A percentile compares a stretch with the other conserved stretches of the same genome.
Conservation (phyloP, 37 sponge, comb jelly and placozoan species). For the Axinella damicornis region DNA sequence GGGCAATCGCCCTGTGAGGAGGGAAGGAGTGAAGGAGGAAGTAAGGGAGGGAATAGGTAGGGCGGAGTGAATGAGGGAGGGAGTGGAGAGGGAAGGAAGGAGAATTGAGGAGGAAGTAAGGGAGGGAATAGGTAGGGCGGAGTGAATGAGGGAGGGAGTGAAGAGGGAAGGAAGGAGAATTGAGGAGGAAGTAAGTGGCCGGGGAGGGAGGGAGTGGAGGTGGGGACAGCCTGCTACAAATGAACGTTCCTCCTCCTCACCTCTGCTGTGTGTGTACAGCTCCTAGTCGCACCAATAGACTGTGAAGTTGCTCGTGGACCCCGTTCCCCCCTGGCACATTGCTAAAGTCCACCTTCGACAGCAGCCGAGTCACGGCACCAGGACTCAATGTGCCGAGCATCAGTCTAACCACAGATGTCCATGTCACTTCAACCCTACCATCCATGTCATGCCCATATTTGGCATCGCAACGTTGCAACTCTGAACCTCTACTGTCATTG, state of each 20-base stretch:
- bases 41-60: not conserved
- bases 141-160: not conserved
- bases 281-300: conserved; percentile 8
- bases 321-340: not conserved
- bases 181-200: not conserved
- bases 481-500: no score
- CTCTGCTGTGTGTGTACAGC: conserved; percentile 44
- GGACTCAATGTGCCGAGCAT: conserved; percentile 15
- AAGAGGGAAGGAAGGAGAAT: not conserved
- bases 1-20: conserved; percentile 23
- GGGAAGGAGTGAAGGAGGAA: not conserved
- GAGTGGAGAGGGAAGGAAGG: not conserved
- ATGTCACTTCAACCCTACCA: not conserved
- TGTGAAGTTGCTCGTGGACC: conserved; percentile 20
- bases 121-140: not conserved
- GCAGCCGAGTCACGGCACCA: not conserved
- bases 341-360: not conserved
- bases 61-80: not conserved
- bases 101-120: not conserved
- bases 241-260: not conserved
- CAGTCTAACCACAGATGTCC: not conserved
- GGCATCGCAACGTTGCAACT: no score
- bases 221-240: no score
- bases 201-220: not conserved
- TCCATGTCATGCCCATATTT: no score